Conservation (phyloP, 1,140 invertebrate genomes). For the Pomacea maculata region DNA sequence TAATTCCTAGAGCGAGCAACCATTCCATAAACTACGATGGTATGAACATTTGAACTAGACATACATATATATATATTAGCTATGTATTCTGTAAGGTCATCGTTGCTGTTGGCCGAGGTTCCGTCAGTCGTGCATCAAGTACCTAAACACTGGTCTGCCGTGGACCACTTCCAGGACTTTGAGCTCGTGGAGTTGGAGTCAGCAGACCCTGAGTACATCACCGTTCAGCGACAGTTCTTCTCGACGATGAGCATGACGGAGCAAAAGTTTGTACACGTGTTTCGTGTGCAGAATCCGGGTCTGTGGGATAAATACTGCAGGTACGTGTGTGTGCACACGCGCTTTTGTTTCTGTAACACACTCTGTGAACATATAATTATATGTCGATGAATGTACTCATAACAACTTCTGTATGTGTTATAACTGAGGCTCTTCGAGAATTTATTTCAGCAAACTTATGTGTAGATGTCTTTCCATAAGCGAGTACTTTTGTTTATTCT, state of each 20-base stretch:
- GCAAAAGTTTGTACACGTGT: no score
- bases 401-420: neutral
- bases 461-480: no score
- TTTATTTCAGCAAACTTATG: no score
- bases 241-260: no score
- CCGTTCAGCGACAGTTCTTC: no score
- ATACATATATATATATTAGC: no score
- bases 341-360: neutral
- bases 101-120: neutral
- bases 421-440: no score
- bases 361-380: neutral
- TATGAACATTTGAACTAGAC: no score
- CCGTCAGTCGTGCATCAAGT: neutral
- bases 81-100: neutral
- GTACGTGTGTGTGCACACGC: neutral
- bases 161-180: conserved; percentile 4
- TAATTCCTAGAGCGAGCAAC: no score
- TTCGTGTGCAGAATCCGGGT: conserved; percentile 18
- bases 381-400: neutral
- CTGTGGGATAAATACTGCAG: conserved; percentile 29
- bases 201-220: conserved; percentile 7
- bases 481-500: no score
- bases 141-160: neutral
- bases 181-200: conserved; percentile 15
- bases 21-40: no score